Percentiles rank a stretch among this genome's conserved stretches.
phyloP scores from a whole-genome alignment of 2,888 invertebrate species.

The Phymatocera aterrima region DNA sequence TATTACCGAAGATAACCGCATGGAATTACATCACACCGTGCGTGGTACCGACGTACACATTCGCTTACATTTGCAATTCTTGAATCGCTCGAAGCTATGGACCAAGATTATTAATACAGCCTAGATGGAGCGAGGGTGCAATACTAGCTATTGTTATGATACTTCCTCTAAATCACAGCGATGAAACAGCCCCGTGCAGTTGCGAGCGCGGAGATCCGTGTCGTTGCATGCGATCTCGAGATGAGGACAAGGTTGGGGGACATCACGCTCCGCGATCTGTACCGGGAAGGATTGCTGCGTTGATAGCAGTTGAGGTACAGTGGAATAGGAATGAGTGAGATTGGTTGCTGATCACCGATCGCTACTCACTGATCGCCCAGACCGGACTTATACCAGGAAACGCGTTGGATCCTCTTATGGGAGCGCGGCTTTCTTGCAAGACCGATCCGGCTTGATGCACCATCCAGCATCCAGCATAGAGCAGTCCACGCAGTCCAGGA shows the following conservation, averaged over 20 bases:
- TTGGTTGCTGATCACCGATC: conserved; percentile 41
- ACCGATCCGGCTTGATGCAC: conserved; percentile 9
- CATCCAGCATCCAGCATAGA: conserved; percentile 12
- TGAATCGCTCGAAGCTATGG: background rate
- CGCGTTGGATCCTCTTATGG: conserved; percentile 63
- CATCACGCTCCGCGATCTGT: conserved; percentile 13
- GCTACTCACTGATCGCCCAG: conserved; percentile 52
- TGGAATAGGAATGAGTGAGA: conserved; percentile 37
- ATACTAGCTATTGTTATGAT: conserved; percentile 8
- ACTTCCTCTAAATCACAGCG: conserved; percentile 21
- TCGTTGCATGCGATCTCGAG: conserved; percentile 30
- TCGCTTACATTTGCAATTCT: conserved; percentile 2
- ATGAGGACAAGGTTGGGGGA: conserved; percentile 20
- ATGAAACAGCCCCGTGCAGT: conserved; percentile 3
- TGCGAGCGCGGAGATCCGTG: background rate
- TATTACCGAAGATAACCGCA: conserved; percentile 2
- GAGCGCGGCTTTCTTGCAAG: conserved; percentile 55
- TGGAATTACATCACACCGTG: background rate
- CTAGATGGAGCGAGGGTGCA: conserved; percentile 3
- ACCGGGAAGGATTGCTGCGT: conserved; percentile 37
- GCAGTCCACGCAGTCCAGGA: conserved; percentile 26
- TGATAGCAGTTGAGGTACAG: conserved; percentile 32
- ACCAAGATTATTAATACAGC: background rate
- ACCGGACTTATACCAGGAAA: conserved; percentile 58
- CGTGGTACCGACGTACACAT: background rate